Percentiles rank a stretch among this genome's conserved stretches.
Evolutionary conservation across 2,888 invertebrate genomes (phyloP).

Genomic region (Ormyrus thymus): DNA sequence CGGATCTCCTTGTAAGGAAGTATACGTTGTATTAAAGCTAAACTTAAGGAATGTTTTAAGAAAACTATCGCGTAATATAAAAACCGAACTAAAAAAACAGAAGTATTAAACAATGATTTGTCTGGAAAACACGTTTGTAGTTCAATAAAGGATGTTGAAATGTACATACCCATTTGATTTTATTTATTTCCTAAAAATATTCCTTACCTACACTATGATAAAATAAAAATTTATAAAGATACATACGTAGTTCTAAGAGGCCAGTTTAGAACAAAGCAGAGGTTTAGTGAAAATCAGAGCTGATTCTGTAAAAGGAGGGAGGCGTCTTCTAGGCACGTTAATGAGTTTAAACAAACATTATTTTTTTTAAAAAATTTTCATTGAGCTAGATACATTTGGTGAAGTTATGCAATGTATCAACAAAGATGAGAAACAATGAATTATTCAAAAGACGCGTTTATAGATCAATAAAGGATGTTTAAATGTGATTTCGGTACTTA

Average conservation of each 20-base stretch:
- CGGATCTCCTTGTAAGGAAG: constrained; percentile 8
- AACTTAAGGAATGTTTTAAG: constrained; percentile 31
- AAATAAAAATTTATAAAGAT: no score
- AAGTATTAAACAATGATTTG: constrained; percentile 9
- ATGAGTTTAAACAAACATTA: not conserved
- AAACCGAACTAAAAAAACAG: constrained; percentile 11
- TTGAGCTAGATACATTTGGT: no score
- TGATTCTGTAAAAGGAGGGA: no score
- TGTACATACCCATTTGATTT: constrained; percentile 11
- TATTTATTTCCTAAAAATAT: not conserved
- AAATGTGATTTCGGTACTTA: no score
- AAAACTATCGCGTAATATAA: constrained; percentile 18
- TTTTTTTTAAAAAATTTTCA: not conserved
- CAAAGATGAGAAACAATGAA: no score
- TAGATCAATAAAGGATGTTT: no score
- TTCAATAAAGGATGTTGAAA: constrained; percentile 50
- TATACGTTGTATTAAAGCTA: constrained; percentile 29
- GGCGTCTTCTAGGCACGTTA: not conserved
- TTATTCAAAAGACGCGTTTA: no score
- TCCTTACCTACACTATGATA: not conserved
- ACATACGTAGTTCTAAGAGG: no score
- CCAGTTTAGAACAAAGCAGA: no score
- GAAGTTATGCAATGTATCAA: no score
- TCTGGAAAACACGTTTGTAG: constrained; percentile 39
- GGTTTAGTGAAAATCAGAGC: no score